Evolutionary conservation across 2,797 vertebrate genomes (phyloP).

Genomic region (Microctenopoma stevenorrisi): DNA sequence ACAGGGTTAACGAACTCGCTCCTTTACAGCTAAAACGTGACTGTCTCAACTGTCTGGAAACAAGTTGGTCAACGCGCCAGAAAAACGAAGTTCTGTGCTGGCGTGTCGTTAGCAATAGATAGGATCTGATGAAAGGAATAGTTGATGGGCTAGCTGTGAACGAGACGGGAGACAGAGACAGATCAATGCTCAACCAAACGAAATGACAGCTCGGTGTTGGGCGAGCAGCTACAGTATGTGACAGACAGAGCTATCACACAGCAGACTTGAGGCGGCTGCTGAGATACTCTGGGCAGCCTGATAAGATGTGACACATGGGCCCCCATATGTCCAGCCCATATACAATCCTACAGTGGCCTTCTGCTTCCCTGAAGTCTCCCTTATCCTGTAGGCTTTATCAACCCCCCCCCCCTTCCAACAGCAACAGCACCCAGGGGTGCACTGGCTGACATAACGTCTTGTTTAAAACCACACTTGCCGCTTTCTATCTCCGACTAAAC

Average conservation of each 20-base stretch:
- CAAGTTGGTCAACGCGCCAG: slow-evolving; percentile 34
- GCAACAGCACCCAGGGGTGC: slow-evolving; percentile 27
- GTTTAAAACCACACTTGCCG: slow-evolving; percentile 24
- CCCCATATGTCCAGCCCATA: slow-evolving; percentile 36
- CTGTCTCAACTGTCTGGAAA: slow-evolving; percentile 28
- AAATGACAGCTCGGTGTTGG: slow-evolving; percentile 39
- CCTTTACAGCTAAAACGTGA: slow-evolving; percentile 9
- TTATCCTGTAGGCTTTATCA: slow-evolving; percentile 41
- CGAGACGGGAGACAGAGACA: slow-evolving; percentile 50
- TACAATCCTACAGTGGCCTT: slow-evolving; percentile 29
- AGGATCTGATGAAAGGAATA: slow-evolving; percentile 51
- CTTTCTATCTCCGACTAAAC: slow-evolving; percentile 39
- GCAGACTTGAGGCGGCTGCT: slow-evolving; percentile 27
- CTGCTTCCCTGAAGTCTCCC: slow-evolving; percentile 15
- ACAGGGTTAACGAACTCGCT: neutral
- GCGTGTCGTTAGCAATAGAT: slow-evolving; percentile 49
- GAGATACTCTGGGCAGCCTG: slow-evolving; percentile 41
- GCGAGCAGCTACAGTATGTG: slow-evolving; percentile 32
- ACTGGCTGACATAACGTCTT: slow-evolving; percentile 46
- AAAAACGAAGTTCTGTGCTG: slow-evolving; percentile 26
- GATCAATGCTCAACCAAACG: slow-evolving; percentile 53
- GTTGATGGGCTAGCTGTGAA: slow-evolving; percentile 54
- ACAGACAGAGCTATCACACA: slow-evolving; percentile 39
- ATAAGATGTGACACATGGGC: slow-evolving; percentile 61
- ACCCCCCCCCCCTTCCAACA: neutral